Conservation (phyloP, 1,140 invertebrate species). For the Drosophila orosa region DNA sequence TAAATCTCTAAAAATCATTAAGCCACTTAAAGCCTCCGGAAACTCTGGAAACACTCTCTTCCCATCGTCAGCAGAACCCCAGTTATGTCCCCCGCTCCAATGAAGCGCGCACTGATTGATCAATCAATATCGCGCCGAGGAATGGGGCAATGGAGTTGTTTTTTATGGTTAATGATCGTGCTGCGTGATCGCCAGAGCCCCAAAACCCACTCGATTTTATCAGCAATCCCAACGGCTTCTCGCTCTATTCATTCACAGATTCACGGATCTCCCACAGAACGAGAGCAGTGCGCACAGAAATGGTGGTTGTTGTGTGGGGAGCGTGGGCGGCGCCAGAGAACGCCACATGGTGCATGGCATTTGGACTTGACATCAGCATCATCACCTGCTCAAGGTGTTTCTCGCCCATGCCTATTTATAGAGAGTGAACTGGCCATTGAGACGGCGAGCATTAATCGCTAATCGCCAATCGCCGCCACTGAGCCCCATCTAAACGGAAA, state of each 20-base stretch:
- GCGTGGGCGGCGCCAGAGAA: constrained; percentile 50
- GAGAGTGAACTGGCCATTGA: constrained; percentile 11
- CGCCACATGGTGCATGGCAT: constrained; percentile 42
- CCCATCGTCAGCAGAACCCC: background rate
- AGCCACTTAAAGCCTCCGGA: background rate
- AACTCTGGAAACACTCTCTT: too few species aligned
- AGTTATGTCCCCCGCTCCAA: background rate
- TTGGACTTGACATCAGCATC: constrained; percentile 54
- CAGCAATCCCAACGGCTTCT: constrained; percentile 9
- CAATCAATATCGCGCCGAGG: constrained; percentile 24
- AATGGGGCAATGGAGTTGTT: constrained; percentile 19
- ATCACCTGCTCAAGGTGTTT: constrained; percentile 45
- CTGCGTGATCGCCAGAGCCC: constrained; percentile 16
- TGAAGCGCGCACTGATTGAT: constrained; percentile 37
- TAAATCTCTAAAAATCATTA: background rate
- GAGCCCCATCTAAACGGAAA: constrained; percentile 26
- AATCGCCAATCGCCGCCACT: constrained; percentile 36
- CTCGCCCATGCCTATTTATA: constrained; percentile 38
- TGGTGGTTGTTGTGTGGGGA: background rate
- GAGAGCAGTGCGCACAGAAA: constrained; percentile 4
- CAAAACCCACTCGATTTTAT: constrained; percentile 14
- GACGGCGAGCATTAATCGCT: constrained; percentile 1
- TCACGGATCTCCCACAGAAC: background rate
- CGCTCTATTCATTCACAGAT: constrained; percentile 31
- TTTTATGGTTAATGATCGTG: constrained; percentile 32